Percentiles rank a stretch among this genome's conserved stretches.
These are phyloP conservation scores for Bovichtus variegatus DNA, from an alignment of 2,797 vertebrate genomes.

Conservation along the genomic window DNA sequence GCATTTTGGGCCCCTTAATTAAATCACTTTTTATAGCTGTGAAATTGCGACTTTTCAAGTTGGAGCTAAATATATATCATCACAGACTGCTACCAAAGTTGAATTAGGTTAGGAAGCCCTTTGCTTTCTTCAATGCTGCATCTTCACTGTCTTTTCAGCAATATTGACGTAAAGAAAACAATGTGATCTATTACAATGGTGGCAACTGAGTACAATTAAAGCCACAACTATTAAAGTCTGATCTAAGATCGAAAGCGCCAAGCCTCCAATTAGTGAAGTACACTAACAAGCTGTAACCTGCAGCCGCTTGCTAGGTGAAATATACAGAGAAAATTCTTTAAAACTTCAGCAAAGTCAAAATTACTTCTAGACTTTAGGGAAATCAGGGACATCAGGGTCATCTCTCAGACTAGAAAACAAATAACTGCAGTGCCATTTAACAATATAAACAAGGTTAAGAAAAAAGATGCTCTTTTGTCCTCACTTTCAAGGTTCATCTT, in stretches of 20 bases:
- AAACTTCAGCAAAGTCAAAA: slow-evolving; percentile 1
- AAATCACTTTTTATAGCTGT: slow-evolving; percentile 10
- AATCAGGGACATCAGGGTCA: slow-evolving; percentile 4
- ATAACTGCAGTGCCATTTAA: not conserved
- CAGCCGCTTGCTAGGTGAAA: slow-evolving; percentile 4
- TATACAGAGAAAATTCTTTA: not conserved
- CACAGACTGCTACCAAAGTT: not conserved
- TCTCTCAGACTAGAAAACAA: slow-evolving; percentile 7
- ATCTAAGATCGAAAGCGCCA: slow-evolving; percentile 24
- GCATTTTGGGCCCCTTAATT: slow-evolving; percentile 11
- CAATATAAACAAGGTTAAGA: not conserved
- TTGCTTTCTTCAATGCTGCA: not conserved
- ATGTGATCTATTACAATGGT: slow-evolving; percentile 16
- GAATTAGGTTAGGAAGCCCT: not conserved
- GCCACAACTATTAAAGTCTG: slow-evolving; percentile 28
- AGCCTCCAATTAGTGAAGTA: slow-evolving; percentile 18
- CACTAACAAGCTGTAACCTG: slow-evolving; percentile 12
- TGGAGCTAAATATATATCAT: not conserved
- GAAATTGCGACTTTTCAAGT: not conserved
- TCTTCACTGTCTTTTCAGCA: slow-evolving; percentile 9
- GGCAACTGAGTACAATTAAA: slow-evolving; percentile 27
- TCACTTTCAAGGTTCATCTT: not conserved
- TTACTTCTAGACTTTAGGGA: not conserved
- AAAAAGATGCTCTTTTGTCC: not conserved
- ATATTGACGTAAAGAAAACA: slow-evolving; percentile 7